Conservation (phyloP, 2,113 vertebrate species). For the Mandrillus leucophaeus region DNA sequence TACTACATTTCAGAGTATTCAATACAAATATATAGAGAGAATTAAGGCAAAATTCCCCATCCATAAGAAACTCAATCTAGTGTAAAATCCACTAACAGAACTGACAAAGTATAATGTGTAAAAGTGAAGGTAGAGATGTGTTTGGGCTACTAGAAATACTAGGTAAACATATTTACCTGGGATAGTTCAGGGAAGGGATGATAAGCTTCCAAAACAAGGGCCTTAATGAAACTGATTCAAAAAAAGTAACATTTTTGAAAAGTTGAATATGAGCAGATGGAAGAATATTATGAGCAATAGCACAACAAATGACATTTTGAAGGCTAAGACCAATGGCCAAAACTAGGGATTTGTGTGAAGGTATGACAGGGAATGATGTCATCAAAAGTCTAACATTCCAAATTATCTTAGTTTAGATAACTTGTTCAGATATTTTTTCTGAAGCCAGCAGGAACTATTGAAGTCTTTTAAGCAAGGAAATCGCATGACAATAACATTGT, state of each 20-base stretch:
- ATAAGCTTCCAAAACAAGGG: not conserved
- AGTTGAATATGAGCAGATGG: not conserved
- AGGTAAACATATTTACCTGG: not conserved
- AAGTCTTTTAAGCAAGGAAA: not conserved
- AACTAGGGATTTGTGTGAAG: not conserved
- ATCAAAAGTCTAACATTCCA: not conserved
- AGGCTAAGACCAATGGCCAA: not conserved
- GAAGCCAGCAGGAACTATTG: not conserved
- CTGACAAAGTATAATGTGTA: not conserved
- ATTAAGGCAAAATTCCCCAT: not conserved
- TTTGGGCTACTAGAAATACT: not conserved
- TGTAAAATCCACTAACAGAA: not conserved
- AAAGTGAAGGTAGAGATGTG: not conserved
- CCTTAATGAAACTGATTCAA: not conserved
- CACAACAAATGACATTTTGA: not conserved
- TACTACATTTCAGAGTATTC: not conserved
- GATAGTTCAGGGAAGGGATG: too few species aligned
- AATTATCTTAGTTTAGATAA: not conserved
- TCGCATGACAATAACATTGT: not conserved
- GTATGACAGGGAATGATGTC: rapidly evolving
- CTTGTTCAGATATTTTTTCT: not conserved
- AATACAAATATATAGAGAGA: not conserved
- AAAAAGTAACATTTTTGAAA: not conserved
- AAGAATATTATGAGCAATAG: not conserved
- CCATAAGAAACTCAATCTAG: not conserved